A percentile compares a stretch with the other conserved stretches of the same genome.
These are phyloP conservation scores for Silurus glanis DNA, from an alignment of 2,113 vertebrate genomes.

Conservation along the genomic window DNA sequence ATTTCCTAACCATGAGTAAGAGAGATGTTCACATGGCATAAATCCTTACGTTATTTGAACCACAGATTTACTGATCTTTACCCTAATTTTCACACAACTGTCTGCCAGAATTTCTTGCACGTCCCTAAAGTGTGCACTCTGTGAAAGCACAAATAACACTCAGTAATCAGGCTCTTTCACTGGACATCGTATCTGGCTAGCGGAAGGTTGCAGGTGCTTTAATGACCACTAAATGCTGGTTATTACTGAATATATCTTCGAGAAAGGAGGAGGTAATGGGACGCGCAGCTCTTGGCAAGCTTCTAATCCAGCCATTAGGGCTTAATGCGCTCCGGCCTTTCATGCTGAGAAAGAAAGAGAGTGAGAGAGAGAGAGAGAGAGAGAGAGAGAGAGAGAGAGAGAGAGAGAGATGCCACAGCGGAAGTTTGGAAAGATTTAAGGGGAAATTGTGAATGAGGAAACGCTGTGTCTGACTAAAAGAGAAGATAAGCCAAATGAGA, in stretches of 20 bases:
- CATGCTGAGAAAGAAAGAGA: constrained; percentile 10
- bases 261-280: constrained; percentile 54
- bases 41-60: neutral
- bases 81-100: neutral
- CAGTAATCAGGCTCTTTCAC: constrained; percentile 37
- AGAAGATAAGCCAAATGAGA: constrained; percentile 15
- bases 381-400: neutral
- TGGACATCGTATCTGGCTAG: constrained; percentile 39
- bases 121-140: constrained; percentile 25
- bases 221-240: constrained; percentile 54
- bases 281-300: constrained; percentile 47
- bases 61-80: constrained; percentile 25
- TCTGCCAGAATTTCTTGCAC: constrained; percentile 11
- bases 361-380: constrained; percentile 3
- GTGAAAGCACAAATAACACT: constrained; percentile 47
- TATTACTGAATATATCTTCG: constrained; percentile 56
- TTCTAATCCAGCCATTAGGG: constrained; percentile 50
- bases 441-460: constrained; percentile 7
- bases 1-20: neutral
- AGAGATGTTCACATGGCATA: neutral
- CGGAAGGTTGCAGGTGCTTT: constrained; percentile 49
- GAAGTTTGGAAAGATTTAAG: constrained; percentile 27
- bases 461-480: constrained; percentile 7
- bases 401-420: constrained; percentile 1
- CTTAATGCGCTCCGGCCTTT: constrained; percentile 47